Evolutionary conservation across 2,113 vertebrate genomes (phyloP).

Genomic region (Aegithalos caudatus): DNA sequence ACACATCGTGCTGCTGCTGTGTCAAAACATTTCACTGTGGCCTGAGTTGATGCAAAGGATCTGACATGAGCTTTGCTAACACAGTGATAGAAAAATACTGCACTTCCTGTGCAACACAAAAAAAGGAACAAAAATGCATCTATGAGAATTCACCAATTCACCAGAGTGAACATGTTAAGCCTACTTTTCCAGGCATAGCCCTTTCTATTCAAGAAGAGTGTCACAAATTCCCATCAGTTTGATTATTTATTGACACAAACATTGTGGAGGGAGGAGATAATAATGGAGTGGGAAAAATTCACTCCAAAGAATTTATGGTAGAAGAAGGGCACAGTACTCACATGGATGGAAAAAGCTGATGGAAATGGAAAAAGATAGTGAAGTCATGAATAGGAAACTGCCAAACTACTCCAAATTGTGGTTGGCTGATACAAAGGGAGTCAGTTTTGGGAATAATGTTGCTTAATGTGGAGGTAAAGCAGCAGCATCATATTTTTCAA

Average conservation of each 20-base stretch:
- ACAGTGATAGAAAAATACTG: background rate
- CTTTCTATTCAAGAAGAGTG: background rate
- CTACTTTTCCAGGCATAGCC: background rate
- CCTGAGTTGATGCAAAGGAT: background rate
- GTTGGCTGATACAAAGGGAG: background rate
- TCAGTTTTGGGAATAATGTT: background rate
- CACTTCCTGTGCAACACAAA: background rate
- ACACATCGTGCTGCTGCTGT: background rate
- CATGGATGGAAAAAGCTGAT: background rate
- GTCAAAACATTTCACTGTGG: conserved; percentile 7
- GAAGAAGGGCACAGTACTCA: background rate
- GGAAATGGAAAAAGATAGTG: conserved; percentile 1
- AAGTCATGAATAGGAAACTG: background rate
- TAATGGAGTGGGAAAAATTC: background rate
- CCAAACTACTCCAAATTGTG: background rate
- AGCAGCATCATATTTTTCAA: background rate
- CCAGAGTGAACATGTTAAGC: background rate
- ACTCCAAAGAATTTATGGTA: background rate
- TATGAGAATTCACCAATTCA: background rate
- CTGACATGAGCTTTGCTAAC: background rate
- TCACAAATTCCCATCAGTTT: background rate
- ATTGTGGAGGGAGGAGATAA: background rate
- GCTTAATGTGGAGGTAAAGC: background rate
- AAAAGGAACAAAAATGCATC: background rate
- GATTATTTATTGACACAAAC: background rate